A percentile compares a stretch with the other conserved stretches of the same genome.
Evolutionary conservation across 2,113 vertebrate genomes (phyloP).

Genomic region (Zosterops hypoxanthus): DNA sequence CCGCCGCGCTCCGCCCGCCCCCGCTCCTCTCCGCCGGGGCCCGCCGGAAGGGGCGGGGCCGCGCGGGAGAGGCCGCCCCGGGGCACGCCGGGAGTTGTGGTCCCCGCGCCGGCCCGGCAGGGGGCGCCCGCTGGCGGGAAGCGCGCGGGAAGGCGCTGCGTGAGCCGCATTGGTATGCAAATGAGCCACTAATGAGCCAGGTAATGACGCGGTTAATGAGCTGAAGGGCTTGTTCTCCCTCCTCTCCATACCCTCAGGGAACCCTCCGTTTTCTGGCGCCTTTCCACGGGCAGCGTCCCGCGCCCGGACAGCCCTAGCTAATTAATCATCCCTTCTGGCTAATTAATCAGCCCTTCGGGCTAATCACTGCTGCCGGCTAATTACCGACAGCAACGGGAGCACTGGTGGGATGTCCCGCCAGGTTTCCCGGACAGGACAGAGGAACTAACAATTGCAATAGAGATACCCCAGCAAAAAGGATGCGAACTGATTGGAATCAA

Average conservation of each 20-base stretch:
- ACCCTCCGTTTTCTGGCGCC: background rate
- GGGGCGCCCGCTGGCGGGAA: background rate
- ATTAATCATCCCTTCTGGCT: background rate
- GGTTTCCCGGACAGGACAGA: background rate
- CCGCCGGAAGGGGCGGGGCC: background rate
- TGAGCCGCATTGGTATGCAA: background rate
- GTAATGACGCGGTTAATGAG: background rate
- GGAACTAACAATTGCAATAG: background rate
- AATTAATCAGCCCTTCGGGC: background rate
- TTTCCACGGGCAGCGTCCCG: background rate
- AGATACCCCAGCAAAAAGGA: background rate
- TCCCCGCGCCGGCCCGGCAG: background rate
- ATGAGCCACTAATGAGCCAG: background rate
- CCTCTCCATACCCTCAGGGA: background rate
- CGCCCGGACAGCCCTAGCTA: background rate
- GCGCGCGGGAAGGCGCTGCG: background rate
- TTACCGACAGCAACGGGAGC: slow-evolving; percentile 1
- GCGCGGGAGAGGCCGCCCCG: background rate
- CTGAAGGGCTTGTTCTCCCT: background rate
- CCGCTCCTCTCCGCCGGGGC: background rate
- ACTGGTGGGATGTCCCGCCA: background rate
- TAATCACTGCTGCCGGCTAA: background rate
- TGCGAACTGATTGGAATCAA: background rate
- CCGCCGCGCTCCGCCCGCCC: background rate
- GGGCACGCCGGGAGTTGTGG: background rate